phyloP scores from a whole-genome alignment of 2,888 invertebrate species.

The Caenorhabditis doughertyi region DNA sequence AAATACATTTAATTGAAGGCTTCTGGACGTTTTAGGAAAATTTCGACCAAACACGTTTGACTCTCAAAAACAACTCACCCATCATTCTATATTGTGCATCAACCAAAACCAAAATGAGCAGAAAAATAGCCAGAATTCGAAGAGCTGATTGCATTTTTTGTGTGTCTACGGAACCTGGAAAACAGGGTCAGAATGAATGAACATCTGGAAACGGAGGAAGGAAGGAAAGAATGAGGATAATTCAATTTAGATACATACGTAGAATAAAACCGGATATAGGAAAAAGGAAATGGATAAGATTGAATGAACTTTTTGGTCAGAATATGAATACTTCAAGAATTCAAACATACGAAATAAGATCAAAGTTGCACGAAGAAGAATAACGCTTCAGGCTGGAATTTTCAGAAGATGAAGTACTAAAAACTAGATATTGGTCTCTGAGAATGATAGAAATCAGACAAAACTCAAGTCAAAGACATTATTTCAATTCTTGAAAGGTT shows the following conservation, averaged over 20 bases:
- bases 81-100: constrained; percentile 63
- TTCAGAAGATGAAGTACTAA: too few species aligned
- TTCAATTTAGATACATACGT: neutral
- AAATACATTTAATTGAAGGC: neutral
- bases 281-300: too few species aligned
- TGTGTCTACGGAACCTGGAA: neutral
- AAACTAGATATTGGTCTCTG: too few species aligned
- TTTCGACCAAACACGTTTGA: neutral
- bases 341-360: too few species aligned
- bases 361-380: too few species aligned
- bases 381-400: too few species aligned
- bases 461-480: too few species aligned
- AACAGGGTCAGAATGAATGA: neutral
- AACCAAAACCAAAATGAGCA: constrained; percentile 42
- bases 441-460: too few species aligned
- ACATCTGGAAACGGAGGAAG: neutral
- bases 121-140: constrained; percentile 15
- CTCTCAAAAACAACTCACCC: constrained; percentile 39
- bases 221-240: neutral
- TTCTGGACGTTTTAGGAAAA: too few species aligned
- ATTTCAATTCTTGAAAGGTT: too few species aligned
- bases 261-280: neutral
- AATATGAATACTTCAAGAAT: too few species aligned
- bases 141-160: constrained; percentile 26
- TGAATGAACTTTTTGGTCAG: too few species aligned